phyloP scores from a whole-genome alignment of 2,888 invertebrate species.

The Luffia ferchaultella region DNA sequence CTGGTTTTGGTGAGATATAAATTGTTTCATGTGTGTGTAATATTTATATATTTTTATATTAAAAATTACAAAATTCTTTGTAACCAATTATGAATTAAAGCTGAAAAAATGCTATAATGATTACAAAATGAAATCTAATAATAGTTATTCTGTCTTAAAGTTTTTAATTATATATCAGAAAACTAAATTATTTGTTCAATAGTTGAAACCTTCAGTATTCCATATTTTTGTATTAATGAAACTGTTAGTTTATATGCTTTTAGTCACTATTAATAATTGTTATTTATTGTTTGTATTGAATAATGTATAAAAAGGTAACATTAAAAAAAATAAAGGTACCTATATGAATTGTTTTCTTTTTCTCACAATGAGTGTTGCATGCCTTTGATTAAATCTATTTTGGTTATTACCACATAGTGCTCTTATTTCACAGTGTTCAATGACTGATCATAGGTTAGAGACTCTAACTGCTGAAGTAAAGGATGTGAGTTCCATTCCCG shows the following conservation, averaged over 20 bases:
- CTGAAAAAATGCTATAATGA: too few species aligned
- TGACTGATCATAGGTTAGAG: too few species aligned
- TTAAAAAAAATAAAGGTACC: neutral
- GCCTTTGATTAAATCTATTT: too few species aligned
- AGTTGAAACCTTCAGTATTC: neutral
- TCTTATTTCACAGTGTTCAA: too few species aligned
- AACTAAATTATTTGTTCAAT: neutral
- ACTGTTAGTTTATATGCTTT: conserved; percentile 12
- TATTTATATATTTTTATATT: neutral
- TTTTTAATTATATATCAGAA: neutral
- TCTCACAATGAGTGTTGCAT: neutral
- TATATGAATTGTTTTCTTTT: neutral
- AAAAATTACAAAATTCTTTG: too few species aligned
- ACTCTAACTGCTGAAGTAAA: too few species aligned
- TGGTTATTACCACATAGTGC: too few species aligned
- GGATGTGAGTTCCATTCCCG: too few species aligned
- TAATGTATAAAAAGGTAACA: neutral
- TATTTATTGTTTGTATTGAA: conserved; percentile 18
- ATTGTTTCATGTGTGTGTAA: neutral
- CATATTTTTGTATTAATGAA: neutral
- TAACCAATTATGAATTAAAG: too few species aligned
- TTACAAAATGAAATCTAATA: too few species aligned
- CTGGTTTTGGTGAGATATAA: neutral
- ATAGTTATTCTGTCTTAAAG: too few species aligned
- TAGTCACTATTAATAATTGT: conserved; percentile 24